Conservation (phyloP, 2,888 invertebrate species). For the Conops quadrifasciatus region DNA sequence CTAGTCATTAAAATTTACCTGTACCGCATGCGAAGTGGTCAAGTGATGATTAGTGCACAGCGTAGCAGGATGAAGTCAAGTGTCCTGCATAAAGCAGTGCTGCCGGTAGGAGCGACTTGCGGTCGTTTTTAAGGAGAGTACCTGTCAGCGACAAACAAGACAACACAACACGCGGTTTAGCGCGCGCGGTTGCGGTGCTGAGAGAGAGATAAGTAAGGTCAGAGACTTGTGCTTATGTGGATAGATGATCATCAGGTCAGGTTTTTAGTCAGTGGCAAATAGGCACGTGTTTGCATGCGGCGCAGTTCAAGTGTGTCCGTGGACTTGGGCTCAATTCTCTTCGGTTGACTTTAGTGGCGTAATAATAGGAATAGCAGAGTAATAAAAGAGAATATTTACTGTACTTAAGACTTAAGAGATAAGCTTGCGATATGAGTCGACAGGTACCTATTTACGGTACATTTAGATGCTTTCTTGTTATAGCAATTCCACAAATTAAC, state of each 20-base stretch:
- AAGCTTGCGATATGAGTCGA: too few species aligned
- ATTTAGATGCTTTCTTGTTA: too few species aligned
- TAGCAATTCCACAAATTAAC: too few species aligned
- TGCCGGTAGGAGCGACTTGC: slow-evolving; percentile 16
- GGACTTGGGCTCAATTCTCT: too few species aligned
- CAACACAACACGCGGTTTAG: too few species aligned
- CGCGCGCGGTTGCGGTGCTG: slow-evolving; percentile 7
- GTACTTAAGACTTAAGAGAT: too few species aligned
- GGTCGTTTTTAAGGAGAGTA: slow-evolving; percentile 35
- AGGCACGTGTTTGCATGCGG: slow-evolving; percentile 32
- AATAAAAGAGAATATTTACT: too few species aligned
- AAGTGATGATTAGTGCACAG: slow-evolving; percentile 34
- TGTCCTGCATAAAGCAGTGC: slow-evolving; percentile 40
- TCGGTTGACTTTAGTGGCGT: too few species aligned
- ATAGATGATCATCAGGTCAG: slow-evolving; percentile 10
- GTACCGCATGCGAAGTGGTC: slow-evolving; percentile 43
- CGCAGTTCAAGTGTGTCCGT: slow-evolving; percentile 19
- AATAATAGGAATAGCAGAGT: not conserved
- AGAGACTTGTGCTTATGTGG: not conserved
- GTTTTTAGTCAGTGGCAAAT: not conserved
- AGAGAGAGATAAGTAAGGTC: not conserved
- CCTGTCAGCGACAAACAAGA: slow-evolving; percentile 54
- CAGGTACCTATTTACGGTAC: too few species aligned
- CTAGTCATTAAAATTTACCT: slow-evolving; percentile 46
- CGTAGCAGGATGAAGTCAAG: slow-evolving; percentile 56